phyloP scores from a whole-genome alignment of 2,888 invertebrate genomes.

The Steinernema carpocapsae region DNA sequence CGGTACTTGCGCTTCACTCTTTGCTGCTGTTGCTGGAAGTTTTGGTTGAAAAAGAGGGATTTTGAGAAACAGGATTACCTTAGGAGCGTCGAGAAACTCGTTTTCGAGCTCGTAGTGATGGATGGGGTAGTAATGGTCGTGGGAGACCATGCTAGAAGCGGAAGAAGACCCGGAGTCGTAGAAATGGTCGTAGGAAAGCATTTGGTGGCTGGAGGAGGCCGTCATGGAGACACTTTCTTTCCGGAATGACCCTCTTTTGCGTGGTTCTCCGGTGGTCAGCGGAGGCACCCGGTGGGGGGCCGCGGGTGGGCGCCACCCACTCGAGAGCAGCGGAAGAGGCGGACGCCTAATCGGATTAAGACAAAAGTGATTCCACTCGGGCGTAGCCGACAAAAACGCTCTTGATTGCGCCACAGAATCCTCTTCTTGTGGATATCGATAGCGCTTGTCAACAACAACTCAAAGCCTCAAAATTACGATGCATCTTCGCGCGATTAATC shows the following conservation, averaged over 20 bases:
- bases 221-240: background rate
- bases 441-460: background rate
- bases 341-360: constrained; percentile 12
- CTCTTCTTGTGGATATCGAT: background rate
- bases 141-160: background rate
- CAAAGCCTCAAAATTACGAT: background rate
- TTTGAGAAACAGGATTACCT: background rate
- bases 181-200: constrained; percentile 1
- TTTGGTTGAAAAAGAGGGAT: background rate
- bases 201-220: background rate
- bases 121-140: background rate
- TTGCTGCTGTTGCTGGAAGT: background rate
- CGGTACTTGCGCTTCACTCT: constrained; percentile 11
- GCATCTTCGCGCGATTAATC: constrained; percentile 7
- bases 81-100: background rate
- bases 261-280: background rate
- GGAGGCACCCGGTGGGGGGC: constrained; percentile 27
- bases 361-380: constrained; percentile 22
- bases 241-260: constrained; percentile 20
- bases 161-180: background rate
- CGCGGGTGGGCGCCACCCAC: constrained; percentile 26
- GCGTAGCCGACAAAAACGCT: constrained; percentile 8
- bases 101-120: background rate
- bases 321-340: background rate
- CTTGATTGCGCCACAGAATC: constrained; percentile 7